phyloP scores from a whole-genome alignment of 2,888 invertebrate genomes.

The Macroteleia sp. region DNA sequence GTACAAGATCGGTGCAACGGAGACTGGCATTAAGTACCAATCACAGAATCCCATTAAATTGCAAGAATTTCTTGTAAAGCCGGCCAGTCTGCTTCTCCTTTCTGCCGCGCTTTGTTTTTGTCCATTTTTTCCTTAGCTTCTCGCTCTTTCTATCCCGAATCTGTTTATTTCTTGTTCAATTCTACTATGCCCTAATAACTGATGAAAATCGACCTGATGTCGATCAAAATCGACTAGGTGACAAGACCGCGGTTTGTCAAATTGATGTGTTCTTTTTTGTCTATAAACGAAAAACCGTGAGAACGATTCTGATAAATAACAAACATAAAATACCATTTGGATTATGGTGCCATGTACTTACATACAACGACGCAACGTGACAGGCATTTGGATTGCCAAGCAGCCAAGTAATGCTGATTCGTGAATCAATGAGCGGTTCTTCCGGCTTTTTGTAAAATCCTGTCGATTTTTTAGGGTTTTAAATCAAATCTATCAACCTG shows the following conservation, averaged over 20 bases:
- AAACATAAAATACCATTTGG: slow-evolving; percentile 46
- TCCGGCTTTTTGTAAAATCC: slow-evolving; percentile 26
- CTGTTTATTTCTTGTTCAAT: slow-evolving; percentile 28
- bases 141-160: slow-evolving; percentile 32
- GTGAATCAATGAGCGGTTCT: slow-evolving; percentile 49
- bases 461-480: background rate
- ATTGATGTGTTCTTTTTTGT: slow-evolving; percentile 36
- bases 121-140: slow-evolving; percentile 46
- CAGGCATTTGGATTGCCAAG: slow-evolving; percentile 74
- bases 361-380: slow-evolving; percentile 79
- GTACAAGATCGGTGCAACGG: slow-evolving; percentile 75
- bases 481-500: background rate
- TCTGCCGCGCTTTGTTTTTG: slow-evolving; percentile 58
- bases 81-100: slow-evolving; percentile 69
- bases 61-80: slow-evolving; percentile 80
- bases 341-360: slow-evolving; percentile 69
- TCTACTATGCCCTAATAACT: slow-evolving; percentile 18
- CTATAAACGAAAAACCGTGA: slow-evolving; percentile 13
- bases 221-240: slow-evolving; percentile 32
- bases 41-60: slow-evolving; percentile 82
- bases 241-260: slow-evolving; percentile 44
- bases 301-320: slow-evolving; percentile 51
- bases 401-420: slow-evolving; percentile 63
- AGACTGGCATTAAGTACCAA: slow-evolving; percentile 80
- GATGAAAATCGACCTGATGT: slow-evolving; percentile 4